phyloP scores from a whole-genome alignment of 2,888 invertebrate genomes.

The Syritta pipiens region DNA sequence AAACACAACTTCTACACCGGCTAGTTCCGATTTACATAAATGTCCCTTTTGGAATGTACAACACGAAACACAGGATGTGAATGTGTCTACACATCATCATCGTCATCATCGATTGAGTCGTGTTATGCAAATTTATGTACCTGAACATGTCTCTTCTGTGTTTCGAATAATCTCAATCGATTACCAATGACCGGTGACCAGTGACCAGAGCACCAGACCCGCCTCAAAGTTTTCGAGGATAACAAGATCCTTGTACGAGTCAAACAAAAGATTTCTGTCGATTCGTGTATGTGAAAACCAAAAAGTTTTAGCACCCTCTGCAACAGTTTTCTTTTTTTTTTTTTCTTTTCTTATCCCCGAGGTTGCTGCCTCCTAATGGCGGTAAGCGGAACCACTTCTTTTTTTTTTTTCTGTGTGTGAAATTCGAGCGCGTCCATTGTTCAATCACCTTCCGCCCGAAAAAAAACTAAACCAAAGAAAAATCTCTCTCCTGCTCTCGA shows the following conservation, averaged over 20 bases:
- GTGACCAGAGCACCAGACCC: neutral
- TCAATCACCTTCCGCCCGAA: slow-evolving; percentile 29
- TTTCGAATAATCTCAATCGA: slow-evolving; percentile 48
- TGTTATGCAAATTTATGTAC: slow-evolving; percentile 54
- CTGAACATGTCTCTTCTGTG: slow-evolving; percentile 12
- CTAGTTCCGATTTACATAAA: slow-evolving; percentile 58
- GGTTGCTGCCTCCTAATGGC: slow-evolving; percentile 12
- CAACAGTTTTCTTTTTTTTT: slow-evolving; percentile 25
- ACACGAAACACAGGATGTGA: slow-evolving; percentile 14
- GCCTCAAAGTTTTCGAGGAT: neutral
- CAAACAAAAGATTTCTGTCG: slow-evolving; percentile 20
- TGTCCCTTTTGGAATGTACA: slow-evolving; percentile 21
- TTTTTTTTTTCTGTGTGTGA: no score
- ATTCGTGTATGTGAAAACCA: slow-evolving; percentile 14
- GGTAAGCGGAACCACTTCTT: slow-evolving; percentile 52
- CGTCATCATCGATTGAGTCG: slow-evolving; percentile 28
- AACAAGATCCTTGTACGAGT: neutral
- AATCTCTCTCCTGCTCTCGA: slow-evolving; percentile 7
- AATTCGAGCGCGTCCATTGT: slow-evolving; percentile 53
- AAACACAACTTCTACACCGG: slow-evolving; percentile 11
- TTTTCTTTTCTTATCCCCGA: neutral
- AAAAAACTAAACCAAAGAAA: slow-evolving; percentile 9
- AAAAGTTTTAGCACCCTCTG: slow-evolving; percentile 24
- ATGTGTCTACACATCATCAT: neutral
- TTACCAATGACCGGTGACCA: slow-evolving; percentile 19